These are phyloP conservation scores for Hoplodrina ambigua DNA, from an alignment of 2,888 invertebrate species.

Conservation along the genomic window DNA sequence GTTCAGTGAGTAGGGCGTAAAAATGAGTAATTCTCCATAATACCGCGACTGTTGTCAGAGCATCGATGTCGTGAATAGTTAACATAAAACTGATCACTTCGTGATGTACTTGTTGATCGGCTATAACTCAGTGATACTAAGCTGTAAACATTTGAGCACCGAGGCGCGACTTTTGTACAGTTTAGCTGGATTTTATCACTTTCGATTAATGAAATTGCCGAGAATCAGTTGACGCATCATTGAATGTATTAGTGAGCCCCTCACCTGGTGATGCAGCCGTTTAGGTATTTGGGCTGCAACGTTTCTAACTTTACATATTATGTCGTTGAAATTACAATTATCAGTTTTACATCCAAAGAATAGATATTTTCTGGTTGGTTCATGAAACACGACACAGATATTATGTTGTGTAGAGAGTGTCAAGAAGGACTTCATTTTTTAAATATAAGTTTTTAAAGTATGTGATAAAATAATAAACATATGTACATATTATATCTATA, in stretches of 20 bases:
- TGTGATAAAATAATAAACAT: too few relatives aligned
- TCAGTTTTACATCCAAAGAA: neutral
- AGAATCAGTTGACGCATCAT: too few relatives aligned
- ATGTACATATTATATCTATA: too few relatives aligned
- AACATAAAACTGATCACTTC: neutral
- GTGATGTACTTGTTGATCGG: constrained; percentile 13
- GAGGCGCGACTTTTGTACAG: neutral
- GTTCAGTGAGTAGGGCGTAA: neutral
- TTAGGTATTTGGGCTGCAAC: too few relatives aligned
- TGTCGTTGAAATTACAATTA: neutral
- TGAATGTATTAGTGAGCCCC: too few relatives aligned
- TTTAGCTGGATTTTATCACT: too few relatives aligned
- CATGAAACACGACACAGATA: neutral
- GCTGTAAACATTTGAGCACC: neutral
- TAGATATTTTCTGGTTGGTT: neutral
- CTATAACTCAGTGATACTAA: neutral
- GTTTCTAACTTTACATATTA: too few relatives aligned
- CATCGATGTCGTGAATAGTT: neutral
- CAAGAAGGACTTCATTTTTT: too few relatives aligned
- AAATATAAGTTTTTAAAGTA: too few relatives aligned
- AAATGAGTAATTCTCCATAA: neutral
- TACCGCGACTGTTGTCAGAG: neutral
- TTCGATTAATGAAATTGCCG: too few relatives aligned
- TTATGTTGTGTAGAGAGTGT: too few relatives aligned
- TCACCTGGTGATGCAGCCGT: too few relatives aligned